Evolutionary conservation across 2,113 vertebrate genomes (phyloP).

Genomic region (Rana temporaria): DNA sequence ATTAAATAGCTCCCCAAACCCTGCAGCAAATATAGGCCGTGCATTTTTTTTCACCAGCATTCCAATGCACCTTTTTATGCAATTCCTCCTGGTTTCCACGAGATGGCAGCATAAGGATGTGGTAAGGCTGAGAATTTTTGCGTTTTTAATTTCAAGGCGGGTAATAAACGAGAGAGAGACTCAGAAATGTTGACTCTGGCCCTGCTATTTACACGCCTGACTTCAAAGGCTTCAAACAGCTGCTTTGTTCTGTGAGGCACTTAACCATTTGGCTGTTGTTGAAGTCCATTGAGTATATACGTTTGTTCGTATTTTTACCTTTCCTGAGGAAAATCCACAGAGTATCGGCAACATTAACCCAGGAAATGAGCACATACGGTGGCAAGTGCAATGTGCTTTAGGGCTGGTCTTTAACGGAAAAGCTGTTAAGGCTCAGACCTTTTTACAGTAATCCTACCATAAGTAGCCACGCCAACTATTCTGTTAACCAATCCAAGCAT

Average conservation of each 20-base stretch:
- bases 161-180: constrained; percentile 45
- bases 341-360: neutral
- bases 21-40: too few species aligned
- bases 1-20: too few species aligned
- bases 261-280: constrained; percentile 55
- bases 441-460: too few species aligned
- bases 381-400: neutral
- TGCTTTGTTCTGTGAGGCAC: constrained; percentile 54
- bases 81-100: neutral
- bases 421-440: too few species aligned
- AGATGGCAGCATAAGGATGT: constrained; percentile 46
- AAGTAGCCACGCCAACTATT: too few species aligned
- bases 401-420: too few species aligned
- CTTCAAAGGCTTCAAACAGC: constrained; percentile 58
- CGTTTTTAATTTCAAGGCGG: constrained; percentile 25
- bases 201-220: constrained; percentile 59
- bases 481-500: too few species aligned
- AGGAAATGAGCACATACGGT: neutral
- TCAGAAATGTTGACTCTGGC: constrained; percentile 53
- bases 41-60: neutral
- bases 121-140: neutral
- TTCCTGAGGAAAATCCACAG: neutral
- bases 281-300: constrained; percentile 36
- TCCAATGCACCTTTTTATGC: neutral
- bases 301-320: constrained; percentile 7